phyloP scores from a whole-genome alignment of 2,797 vertebrate genomes.

The Nannoperca obscura region DNA sequence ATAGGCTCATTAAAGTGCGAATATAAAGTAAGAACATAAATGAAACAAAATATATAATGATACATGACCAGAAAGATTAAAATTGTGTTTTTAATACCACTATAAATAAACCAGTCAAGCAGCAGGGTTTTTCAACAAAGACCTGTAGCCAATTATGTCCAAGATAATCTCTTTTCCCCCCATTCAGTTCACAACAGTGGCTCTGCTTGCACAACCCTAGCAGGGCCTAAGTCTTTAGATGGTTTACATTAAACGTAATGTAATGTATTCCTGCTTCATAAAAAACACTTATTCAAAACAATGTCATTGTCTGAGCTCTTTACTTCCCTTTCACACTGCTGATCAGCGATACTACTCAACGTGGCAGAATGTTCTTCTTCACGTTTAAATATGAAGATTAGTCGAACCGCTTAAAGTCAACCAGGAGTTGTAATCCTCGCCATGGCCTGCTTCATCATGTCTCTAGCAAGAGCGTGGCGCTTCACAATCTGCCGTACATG shows the following conservation, averaged over 20 bases:
- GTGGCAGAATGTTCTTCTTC: conserved; percentile 13
- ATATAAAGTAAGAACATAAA: neutral
- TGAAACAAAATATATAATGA: conserved; percentile 27
- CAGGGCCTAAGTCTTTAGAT: conserved; percentile 8
- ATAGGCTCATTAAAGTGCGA: conserved; percentile 58
- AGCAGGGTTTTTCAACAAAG: conserved; percentile 27
- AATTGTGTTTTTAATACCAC: conserved; percentile 13
- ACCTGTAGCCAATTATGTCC: conserved; percentile 17
- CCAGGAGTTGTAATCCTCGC: conserved; percentile 85
- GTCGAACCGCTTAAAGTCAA: conserved; percentile 74
- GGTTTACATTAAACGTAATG: conserved; percentile 36
- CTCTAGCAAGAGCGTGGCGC: conserved; percentile 90
- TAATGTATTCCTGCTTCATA: conserved; percentile 26
- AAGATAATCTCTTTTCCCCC: neutral
- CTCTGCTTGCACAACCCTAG: conserved; percentile 5
- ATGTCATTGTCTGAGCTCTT: conserved; percentile 24
- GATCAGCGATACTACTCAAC: conserved; percentile 10
- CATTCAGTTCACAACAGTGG: conserved; percentile 21
- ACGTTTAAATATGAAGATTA: conserved; percentile 1
- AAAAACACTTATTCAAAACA: conserved; percentile 23
- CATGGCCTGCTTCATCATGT: conserved; percentile 90
- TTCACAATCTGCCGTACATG: conserved; percentile 91
- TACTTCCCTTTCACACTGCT: conserved; percentile 41
- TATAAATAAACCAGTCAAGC: conserved; percentile 57
- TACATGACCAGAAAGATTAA: conserved; percentile 34